Conservation (phyloP, 2,113 vertebrate genomes). For the Lathamus discolor region DNA sequence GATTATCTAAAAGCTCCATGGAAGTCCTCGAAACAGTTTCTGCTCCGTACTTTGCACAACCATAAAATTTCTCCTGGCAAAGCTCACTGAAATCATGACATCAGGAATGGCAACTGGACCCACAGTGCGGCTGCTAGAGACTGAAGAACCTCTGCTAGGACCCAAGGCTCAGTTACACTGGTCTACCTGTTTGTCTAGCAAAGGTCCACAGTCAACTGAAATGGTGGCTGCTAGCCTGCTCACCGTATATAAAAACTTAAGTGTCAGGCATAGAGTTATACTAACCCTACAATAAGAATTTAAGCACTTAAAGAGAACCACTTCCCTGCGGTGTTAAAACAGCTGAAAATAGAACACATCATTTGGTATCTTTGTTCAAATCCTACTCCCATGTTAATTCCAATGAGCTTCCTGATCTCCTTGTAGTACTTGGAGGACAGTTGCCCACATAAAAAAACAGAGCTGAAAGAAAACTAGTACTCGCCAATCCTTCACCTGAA, state of each 20-base stretch:
- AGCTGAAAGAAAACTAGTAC: background rate
- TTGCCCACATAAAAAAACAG: background rate
- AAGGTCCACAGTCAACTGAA: background rate
- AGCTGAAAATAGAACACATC: constrained; percentile 3
- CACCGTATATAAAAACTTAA: background rate
- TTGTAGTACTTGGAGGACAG: background rate
- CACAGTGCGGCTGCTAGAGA: background rate
- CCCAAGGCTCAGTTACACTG: background rate
- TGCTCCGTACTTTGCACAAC: background rate
- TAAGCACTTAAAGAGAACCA: constrained; percentile 1
- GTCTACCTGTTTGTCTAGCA: background rate
- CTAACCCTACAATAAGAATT: background rate
- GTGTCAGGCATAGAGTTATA: background rate
- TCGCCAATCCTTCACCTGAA: background rate
- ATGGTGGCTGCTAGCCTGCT: background rate
- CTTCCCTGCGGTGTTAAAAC: background rate
- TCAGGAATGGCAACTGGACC: background rate
- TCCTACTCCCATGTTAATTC: background rate
- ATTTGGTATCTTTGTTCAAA: background rate
- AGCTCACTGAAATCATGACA: background rate
- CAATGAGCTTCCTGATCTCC: background rate
- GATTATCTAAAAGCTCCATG: background rate
- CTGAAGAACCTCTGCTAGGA: background rate
- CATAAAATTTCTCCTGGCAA: background rate
- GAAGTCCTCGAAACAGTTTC: background rate